These are phyloP conservation scores for Gallinago jamesoni DNA, from an alignment of 2,113 vertebrate genomes.

Conservation along the genomic window DNA sequence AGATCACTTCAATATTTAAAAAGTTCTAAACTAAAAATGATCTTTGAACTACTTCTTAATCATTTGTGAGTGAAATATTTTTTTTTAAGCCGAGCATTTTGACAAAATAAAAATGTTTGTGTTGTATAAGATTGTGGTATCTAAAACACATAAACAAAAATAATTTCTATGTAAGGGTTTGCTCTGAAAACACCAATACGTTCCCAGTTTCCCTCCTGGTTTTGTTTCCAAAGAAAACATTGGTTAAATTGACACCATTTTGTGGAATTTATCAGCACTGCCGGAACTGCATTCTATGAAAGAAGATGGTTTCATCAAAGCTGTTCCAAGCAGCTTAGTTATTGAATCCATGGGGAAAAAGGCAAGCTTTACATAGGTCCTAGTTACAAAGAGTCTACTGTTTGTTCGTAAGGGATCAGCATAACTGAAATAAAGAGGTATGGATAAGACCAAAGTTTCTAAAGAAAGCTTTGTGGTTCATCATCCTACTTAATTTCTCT, in stretches of 20 bases:
- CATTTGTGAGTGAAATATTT: background rate
- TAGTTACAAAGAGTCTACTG: conserved; percentile 9
- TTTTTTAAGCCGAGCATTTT: background rate
- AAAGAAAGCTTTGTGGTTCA: conserved; percentile 11
- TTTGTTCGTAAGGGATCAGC: conserved; percentile 11
- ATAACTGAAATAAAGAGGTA: conserved; percentile 19
- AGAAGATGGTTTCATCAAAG: conserved; percentile 16
- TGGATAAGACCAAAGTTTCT: conserved; percentile 13
- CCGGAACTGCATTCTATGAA: background rate
- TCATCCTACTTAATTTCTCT: conserved; percentile 14
- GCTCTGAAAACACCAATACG: background rate
- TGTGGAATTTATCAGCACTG: background rate
- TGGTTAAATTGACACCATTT: background rate
- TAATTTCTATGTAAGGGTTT: background rate
- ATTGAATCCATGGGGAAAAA: background rate
- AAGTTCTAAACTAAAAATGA: background rate
- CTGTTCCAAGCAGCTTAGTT: conserved; percentile 18
- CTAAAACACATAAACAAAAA: background rate
- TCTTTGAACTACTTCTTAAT: background rate
- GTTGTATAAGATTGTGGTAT: background rate
- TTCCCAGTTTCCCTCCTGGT: background rate
- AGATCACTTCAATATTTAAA: background rate
- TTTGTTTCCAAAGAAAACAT: background rate
- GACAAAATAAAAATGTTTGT: background rate
- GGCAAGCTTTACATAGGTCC: background rate